Evolutionary conservation across 2,888 invertebrate genomes (phyloP), one percentile per base, ranked within the genome.

Genomic region (Lasius platythorax): DNA sequence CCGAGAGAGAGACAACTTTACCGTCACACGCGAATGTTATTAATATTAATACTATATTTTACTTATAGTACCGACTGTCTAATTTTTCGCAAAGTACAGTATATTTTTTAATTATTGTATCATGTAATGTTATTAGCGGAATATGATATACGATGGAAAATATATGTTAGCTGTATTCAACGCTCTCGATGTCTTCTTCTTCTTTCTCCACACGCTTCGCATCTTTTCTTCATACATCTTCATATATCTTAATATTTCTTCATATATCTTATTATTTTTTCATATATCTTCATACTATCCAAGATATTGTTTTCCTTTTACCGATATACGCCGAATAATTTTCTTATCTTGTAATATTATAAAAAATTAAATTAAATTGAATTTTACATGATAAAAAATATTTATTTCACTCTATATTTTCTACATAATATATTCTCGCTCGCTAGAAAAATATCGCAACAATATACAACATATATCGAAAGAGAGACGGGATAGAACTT

Each of bases 21-120:
- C 43, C 40, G 87, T 61, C 74, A 70, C 67, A 72, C 61, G 74
- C 61, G 30, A 28, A 82, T 70, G 61, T 82, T 91, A 90, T 92
- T 91, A n/a, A 88, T 89, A 92, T 92, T 89, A 53, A 53, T 53
- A 87, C 91, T 89, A 88, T 89, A 88, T 90, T 92, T 91, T 92
- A 91, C 85, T 89, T 91, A 91, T 89, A 91, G 90, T 94, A 93
- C 90, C 88, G 88, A 93, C 92, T 93, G 91, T 93, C 50, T 53
- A 94, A 90, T 93, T 93, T 93, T 93, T 93, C 93, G 93, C 91
- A 94, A 92, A 92, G 92, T 92, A 93, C 89, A 92, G 92, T 93
- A 93, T 94, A 94, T 94, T 94, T 94, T 94, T 94, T 94, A 94
- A 94, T 93, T 91, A 93, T 92, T 94, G 92, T 93, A 93, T 93